phyloP scores from a whole-genome alignment of 2,113 vertebrate species.

The Pangasianodon hypophthalmus region DNA sequence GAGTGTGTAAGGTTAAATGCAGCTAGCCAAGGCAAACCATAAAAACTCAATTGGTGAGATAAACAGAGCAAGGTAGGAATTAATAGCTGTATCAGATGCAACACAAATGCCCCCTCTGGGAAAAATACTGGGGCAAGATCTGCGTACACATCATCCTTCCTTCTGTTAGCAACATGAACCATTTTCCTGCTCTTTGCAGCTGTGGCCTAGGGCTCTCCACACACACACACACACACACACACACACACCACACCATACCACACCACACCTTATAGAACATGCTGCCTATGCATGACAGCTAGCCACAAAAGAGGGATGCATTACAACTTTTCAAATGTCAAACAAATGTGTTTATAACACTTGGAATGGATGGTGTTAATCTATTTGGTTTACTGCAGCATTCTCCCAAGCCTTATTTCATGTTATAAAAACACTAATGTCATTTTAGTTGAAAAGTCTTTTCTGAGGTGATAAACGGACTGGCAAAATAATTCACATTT shows the following conservation, averaged over 20 bases:
- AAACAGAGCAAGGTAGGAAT: conserved; percentile 51
- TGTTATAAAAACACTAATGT: conserved; percentile 37
- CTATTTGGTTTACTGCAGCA: conserved; percentile 11
- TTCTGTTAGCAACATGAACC: conserved; percentile 53
- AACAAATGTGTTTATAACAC: background rate
- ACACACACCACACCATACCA: background rate
- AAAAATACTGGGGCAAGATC: conserved; percentile 49
- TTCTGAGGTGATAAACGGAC: conserved; percentile 36
- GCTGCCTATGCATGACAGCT: background rate
- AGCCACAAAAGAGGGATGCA: background rate
- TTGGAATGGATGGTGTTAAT: conserved; percentile 2
- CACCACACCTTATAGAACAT: background rate
- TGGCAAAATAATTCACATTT: conserved; percentile 48
- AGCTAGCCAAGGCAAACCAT: conserved; percentile 58
- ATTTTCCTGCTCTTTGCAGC: conserved; percentile 28
- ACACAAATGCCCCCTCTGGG: conserved; percentile 44
- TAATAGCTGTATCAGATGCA: conserved; percentile 65
- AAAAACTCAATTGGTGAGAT: conserved; percentile 60
- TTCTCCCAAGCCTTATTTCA: conserved; percentile 29
- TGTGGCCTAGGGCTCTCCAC: background rate
- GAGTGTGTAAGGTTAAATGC: conserved; percentile 53
- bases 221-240: background rate
- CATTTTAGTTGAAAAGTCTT: conserved; percentile 32
- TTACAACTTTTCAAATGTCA: background rate
- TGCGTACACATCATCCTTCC: conserved; percentile 47